phyloP scores from a whole-genome alignment of 1,140 invertebrate species.

The Drosophila setifemur region DNA sequence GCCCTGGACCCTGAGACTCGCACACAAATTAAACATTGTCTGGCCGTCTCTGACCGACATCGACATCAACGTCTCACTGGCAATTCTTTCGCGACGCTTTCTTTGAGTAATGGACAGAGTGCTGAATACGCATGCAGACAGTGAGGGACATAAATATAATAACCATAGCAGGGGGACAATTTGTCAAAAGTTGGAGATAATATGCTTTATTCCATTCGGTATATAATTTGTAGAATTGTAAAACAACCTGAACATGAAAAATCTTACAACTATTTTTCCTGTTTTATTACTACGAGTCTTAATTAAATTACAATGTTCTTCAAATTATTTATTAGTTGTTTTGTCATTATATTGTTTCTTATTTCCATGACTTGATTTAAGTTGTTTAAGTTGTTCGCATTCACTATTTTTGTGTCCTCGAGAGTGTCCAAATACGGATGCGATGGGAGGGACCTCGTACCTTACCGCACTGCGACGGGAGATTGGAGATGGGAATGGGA shows the following conservation, averaged over 20 bases:
- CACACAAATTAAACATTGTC: slow-evolving; percentile 56
- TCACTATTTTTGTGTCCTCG: not conserved
- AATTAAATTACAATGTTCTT: too few species aligned
- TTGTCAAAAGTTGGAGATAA: too few species aligned
- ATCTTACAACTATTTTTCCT: too few species aligned
- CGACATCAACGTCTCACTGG: slow-evolving; percentile 49
- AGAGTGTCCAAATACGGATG: slow-evolving; percentile 1
- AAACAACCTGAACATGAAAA: too few species aligned
- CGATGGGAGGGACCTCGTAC: not conserved
- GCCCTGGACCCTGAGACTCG: slow-evolving; percentile 25
- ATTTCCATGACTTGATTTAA: too few species aligned
- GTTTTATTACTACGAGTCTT: too few species aligned
- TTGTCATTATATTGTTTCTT: too few species aligned
- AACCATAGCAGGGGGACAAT: not conserved
- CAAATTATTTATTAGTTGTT: not conserved
- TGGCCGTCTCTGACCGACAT: slow-evolving; percentile 46
- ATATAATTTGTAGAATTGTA: too few species aligned
- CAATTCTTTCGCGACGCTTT: slow-evolving; percentile 38
- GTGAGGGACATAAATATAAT: not conserved
- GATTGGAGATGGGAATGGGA: slow-evolving; percentile 2
- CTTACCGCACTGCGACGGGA: slow-evolving; percentile 44
- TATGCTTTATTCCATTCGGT: too few species aligned
- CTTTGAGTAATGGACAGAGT: slow-evolving; percentile 60
- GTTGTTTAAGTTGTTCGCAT: too few species aligned
- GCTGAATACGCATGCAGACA: slow-evolving; percentile 15